Percentiles rank a stretch among this genome's conserved stretches.
phyloP scores from a whole-genome alignment of 2,888 invertebrate species.

The Synergus laeviventris region DNA sequence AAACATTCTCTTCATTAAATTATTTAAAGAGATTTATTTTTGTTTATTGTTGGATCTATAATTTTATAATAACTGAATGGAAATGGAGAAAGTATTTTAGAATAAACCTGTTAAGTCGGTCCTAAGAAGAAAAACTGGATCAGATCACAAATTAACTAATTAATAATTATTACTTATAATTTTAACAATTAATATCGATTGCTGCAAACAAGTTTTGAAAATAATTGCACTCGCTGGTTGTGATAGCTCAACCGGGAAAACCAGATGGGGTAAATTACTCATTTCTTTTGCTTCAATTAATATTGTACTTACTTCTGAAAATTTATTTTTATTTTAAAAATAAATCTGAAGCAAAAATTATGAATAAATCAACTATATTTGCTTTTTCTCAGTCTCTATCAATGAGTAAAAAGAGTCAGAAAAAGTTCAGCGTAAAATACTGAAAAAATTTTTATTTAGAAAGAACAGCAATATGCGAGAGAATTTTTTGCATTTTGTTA shows the following conservation, averaged over 20 bases:
- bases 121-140: conserved; percentile 12
- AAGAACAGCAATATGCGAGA: not conserved
- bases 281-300: too few species aligned
- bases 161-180: not conserved
- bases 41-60: conserved; percentile 18
- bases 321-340: too few species aligned
- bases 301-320: too few species aligned
- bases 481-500: not conserved
- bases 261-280: too few species aligned
- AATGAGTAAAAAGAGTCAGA: too few species aligned
- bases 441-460: not conserved
- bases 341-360: too few species aligned
- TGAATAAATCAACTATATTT: too few species aligned
- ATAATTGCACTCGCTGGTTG: conserved; percentile 26
- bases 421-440: not conserved
- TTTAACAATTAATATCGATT: not conserved
- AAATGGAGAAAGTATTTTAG: conserved; percentile 34
- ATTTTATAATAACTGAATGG: conserved; percentile 33
- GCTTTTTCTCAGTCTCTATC: too few species aligned
- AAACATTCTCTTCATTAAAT: conserved; percentile 15
- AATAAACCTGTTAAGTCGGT: conserved; percentile 21
- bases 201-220: not conserved
- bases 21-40: conserved; percentile 26
- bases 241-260: conserved; percentile 10
- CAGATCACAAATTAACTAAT: conserved; percentile 6